Percentiles rank a stretch among this genome's conserved stretches.
Evolutionary conservation across 2,888 invertebrate genomes (phyloP).

Genomic region (Temnothorax unifasciatus): DNA sequence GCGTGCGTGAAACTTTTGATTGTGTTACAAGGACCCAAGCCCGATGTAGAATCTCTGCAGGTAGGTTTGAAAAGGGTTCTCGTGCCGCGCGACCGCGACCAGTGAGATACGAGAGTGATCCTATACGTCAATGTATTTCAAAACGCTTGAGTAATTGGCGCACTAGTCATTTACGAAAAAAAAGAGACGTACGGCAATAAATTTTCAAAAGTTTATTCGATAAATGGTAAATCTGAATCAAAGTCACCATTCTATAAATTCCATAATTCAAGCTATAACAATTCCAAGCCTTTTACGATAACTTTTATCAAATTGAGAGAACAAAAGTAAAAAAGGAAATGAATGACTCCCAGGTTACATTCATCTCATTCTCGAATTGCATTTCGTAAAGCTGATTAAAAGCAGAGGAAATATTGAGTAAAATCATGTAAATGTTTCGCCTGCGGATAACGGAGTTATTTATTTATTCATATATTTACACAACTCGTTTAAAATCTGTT

Average conservation of each 20-base stretch:
- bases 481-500: background rate
- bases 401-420: background rate
- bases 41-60: background rate
- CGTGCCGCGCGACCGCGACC: background rate
- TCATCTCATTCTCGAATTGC: background rate
- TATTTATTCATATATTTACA: slow-evolving; percentile 22
- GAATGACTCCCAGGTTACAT: background rate
- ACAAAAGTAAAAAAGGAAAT: background rate
- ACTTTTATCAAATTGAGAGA: background rate
- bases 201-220: background rate
- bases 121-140: slow-evolving; percentile 1
- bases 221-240: background rate
- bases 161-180: background rate
- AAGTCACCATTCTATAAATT: background rate
- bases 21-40: slow-evolving; percentile 21
- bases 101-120: slow-evolving; percentile 14
- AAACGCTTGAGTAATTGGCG: background rate
- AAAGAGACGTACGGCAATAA: background rate
- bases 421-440: background rate
- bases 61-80: slow-evolving; percentile 23
- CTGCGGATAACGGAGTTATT: background rate
- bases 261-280: background rate
- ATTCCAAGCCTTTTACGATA: background rate
- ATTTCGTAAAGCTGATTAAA: background rate
- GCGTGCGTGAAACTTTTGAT: slow-evolving; percentile 30